Conservation (phyloP, 2,888 invertebrate genomes). For the Rhingia rostrata region DNA sequence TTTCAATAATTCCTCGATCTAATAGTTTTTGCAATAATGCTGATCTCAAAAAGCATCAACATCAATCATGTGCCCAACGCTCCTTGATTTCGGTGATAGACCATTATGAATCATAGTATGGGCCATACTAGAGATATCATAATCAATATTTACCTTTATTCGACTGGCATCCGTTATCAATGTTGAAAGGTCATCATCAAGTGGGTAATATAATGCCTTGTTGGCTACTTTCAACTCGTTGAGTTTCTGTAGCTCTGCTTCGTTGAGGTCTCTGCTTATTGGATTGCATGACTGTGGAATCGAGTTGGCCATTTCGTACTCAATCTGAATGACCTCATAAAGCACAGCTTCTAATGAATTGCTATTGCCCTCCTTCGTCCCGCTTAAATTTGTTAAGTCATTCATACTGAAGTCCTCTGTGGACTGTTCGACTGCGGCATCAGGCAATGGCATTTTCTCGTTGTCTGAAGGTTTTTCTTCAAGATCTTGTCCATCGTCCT, state of each 20-base stretch:
- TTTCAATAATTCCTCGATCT: too few species aligned
- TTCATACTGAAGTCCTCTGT: slow-evolving; percentile 77
- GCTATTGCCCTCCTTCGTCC: slow-evolving; percentile 76
- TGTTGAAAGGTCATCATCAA: slow-evolving; percentile 91
- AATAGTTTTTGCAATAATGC: too few species aligned
- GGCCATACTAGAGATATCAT: background rate
- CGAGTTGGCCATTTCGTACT: slow-evolving; percentile 87
- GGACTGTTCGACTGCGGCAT: slow-evolving; percentile 4
- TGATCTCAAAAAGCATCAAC: too few species aligned
- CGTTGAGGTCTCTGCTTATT: slow-evolving; percentile 85
- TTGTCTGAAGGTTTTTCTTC: background rate
- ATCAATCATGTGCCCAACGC: too few species aligned
- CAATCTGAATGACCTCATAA: slow-evolving; percentile 92
- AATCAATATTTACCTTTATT: slow-evolving; percentile 83
- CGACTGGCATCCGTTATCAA: slow-evolving; percentile 87
- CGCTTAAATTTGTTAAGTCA: slow-evolving; percentile 74
- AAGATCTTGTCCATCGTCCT: slow-evolving; percentile 45
- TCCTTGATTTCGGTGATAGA: background rate
- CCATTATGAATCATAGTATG: background rate
- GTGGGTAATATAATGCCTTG: slow-evolving; percentile 91
- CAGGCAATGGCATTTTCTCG: slow-evolving; percentile 1
- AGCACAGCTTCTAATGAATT: slow-evolving; percentile 91
- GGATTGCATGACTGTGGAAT: slow-evolving; percentile 72
- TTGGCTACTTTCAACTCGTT: slow-evolving; percentile 93
- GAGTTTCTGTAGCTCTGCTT: slow-evolving; percentile 92